A percentile compares a stretch with the other conserved stretches of the same genome.
Conservation (phyloP, 2,797 vertebrate species). For the Smutsia temminckii region DNA sequence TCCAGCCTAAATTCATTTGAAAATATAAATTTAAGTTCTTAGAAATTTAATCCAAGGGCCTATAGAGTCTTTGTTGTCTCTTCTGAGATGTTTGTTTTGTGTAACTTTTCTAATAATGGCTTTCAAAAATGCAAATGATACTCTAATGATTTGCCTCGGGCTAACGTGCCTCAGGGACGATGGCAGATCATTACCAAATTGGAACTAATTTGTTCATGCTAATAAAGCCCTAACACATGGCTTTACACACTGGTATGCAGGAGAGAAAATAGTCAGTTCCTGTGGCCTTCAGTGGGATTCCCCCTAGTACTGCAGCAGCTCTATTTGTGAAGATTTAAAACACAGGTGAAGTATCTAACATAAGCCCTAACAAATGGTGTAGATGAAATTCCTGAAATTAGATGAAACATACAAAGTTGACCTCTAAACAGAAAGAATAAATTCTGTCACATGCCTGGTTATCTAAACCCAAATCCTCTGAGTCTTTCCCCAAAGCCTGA, state of each 20-base stretch:
- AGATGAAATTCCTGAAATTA: background rate
- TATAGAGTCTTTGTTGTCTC: background rate
- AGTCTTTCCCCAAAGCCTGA: accelerated
- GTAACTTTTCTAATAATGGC: background rate
- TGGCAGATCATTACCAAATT: background rate
- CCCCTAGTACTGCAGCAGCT: background rate
- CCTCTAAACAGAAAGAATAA: background rate
- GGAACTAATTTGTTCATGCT: background rate
- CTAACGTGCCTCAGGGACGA: background rate
- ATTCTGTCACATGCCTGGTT: background rate
- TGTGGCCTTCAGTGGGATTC: background rate
- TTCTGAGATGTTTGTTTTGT: constrained; percentile 8
- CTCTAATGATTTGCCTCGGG: constrained; percentile 11
- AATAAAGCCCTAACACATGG: background rate
- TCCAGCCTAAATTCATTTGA: background rate
- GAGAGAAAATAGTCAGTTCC: background rate
- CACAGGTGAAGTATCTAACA: background rate
- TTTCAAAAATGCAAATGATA: constrained; percentile 24
- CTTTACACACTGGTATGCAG: background rate
- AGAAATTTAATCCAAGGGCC: background rate
- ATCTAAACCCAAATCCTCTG: background rate
- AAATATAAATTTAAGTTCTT: background rate
- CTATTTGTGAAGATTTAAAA: background rate
- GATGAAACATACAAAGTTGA: background rate
- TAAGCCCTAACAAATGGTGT: background rate